These are phyloP conservation scores for Parnassius mnemosyne DNA, from an alignment of 2,888 invertebrate genomes.

Conservation along the genomic window DNA sequence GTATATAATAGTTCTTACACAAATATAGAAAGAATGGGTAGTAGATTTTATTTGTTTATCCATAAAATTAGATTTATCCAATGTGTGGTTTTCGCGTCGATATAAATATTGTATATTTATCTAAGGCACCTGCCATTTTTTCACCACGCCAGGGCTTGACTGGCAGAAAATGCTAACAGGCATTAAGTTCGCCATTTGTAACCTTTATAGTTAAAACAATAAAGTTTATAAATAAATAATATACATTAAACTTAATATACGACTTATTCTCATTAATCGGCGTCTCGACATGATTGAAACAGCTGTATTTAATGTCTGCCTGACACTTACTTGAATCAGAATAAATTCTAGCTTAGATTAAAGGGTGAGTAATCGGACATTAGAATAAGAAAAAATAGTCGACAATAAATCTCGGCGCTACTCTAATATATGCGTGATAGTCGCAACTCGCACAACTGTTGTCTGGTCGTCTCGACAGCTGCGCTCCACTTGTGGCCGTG, in stretches of 20 bases:
- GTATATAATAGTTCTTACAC: no score
- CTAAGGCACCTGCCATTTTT: no score
- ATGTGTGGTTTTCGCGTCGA: no score
- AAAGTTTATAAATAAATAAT: constrained; percentile 31
- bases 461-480: constrained; percentile 76
- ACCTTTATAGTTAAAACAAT: no score
- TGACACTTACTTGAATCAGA: constrained; percentile 34
- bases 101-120: no score
- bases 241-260: not conserved
- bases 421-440: constrained; percentile 45
- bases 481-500: constrained; percentile 61
- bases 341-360: constrained; percentile 34
- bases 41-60: no score
- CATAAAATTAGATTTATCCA: no score
- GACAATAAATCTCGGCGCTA: constrained; percentile 57
- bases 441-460: constrained; percentile 74
- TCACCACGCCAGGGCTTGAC: no score
- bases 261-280: constrained; percentile 1
- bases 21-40: no score
- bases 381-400: constrained; percentile 54
- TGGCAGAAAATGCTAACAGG: no score
- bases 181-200: no score
- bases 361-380: constrained; percentile 36
- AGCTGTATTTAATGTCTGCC: constrained; percentile 34
- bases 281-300: constrained; percentile 31